A percentile compares a stretch with the other conserved stretches of the same genome.
Conservation (phyloP, 2,888 invertebrate genomes). For the Zygogramma bicolorata region DNA sequence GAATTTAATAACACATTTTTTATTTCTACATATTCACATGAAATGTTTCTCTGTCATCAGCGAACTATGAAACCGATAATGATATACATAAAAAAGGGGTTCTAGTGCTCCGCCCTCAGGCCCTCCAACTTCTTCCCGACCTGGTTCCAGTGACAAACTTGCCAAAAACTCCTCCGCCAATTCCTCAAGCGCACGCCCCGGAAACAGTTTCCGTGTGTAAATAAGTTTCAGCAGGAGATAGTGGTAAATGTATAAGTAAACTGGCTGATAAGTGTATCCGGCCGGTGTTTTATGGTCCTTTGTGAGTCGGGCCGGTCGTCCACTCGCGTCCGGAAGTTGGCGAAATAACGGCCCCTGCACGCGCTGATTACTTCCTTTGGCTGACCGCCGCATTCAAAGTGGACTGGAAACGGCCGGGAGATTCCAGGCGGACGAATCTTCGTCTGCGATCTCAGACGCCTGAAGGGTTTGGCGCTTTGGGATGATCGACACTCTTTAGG, state of each 20-base stretch:
- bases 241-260: slow-evolving; percentile 42
- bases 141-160: too few relatives aligned
- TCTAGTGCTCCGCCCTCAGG: too few relatives aligned
- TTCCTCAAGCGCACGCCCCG: neutral
- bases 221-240: slow-evolving; percentile 7
- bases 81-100: too few relatives aligned
- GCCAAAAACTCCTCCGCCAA: neutral
- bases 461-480: neutral
- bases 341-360: slow-evolving; percentile 57
- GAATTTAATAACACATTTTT: too few relatives aligned
- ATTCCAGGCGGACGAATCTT: neutral
- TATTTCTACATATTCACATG: too few relatives aligned
- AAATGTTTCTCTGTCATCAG: too few relatives aligned
- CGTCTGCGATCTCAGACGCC: neutral
- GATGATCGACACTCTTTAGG: neutral
- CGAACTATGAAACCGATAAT: too few relatives aligned
- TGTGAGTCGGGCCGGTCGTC: slow-evolving; percentile 52
- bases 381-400: neutral
- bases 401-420: neutral
- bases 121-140: too few relatives aligned
- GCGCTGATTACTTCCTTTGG: slow-evolving; percentile 54
- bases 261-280: slow-evolving; percentile 53
- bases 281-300: slow-evolving; percentile 55
- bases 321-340: slow-evolving; percentile 54
- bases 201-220: slow-evolving; percentile 16